These are phyloP conservation scores for Anthoscopus minutus DNA, from an alignment of 2,113 vertebrate species.

Conservation along the genomic window DNA sequence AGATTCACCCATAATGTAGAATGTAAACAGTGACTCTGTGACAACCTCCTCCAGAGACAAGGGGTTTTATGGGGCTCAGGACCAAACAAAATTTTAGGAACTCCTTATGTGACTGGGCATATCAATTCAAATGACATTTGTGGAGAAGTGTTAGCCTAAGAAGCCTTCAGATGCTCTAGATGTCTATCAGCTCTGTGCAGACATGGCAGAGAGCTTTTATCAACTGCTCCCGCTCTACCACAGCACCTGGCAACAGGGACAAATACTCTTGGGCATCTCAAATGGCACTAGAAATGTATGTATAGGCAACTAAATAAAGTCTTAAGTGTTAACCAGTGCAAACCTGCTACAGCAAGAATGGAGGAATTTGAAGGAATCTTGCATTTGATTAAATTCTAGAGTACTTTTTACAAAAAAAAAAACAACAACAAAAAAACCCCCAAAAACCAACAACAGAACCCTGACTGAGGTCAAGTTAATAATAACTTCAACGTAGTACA, in stretches of 20 bases:
- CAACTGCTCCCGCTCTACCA: background rate
- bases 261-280: background rate
- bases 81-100: background rate
- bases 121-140: background rate
- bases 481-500: background rate
- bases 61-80: background rate
- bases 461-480: background rate
- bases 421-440: too few relatives aligned
- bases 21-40: background rate
- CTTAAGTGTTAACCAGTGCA: background rate
- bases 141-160: background rate
- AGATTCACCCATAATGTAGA: background rate
- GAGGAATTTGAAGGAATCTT: background rate
- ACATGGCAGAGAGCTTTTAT: rapidly evolving
- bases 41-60: background rate
- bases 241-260: background rate
- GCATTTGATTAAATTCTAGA: background rate
- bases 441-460: background rate
- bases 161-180: background rate
- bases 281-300: background rate
- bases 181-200: background rate
- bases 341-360: background rate
- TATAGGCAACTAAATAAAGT: background rate
- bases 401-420: background rate
- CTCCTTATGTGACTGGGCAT: background rate